Conservation (phyloP, 2,113 vertebrate species). For the Mirounga angustirostris region DNA sequence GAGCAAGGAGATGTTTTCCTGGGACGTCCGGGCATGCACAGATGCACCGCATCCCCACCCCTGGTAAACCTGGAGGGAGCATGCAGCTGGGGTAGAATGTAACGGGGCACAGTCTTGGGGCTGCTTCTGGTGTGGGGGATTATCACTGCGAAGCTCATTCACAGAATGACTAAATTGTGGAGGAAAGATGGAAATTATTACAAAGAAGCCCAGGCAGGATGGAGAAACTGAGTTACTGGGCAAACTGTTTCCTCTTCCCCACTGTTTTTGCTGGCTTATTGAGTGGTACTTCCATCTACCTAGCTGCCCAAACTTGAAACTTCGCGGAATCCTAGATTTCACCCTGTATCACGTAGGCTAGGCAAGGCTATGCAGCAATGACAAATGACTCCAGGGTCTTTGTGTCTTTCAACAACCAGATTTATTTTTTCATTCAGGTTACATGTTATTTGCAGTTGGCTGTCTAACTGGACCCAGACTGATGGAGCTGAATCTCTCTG, state of each 20-base stretch:
- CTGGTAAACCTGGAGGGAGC: background rate
- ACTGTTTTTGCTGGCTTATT: background rate
- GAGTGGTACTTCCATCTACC: background rate
- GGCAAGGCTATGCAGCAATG: background rate
- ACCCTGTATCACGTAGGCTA: background rate
- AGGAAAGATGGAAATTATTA: background rate
- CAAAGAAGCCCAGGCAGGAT: background rate
- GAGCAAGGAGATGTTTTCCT: background rate
- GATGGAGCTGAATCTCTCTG: background rate
- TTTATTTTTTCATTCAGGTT: slow-evolving; percentile 16
- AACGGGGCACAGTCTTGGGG: background rate
- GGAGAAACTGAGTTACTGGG: background rate
- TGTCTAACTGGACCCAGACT: background rate
- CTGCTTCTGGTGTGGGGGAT: background rate
- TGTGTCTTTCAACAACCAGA: background rate
- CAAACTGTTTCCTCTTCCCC: background rate
- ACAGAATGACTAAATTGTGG: background rate
- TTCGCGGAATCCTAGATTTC: background rate
- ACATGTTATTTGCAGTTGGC: background rate
- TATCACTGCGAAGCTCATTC: background rate
- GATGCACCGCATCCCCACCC: background rate
- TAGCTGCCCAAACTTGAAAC: background rate
- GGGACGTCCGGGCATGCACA: background rate
- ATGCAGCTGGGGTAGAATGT: background rate
- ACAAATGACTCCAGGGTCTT: background rate